Evolutionary conservation across 2,113 vertebrate species (phyloP).

Genomic region (Cyanistes caeruleus): DNA sequence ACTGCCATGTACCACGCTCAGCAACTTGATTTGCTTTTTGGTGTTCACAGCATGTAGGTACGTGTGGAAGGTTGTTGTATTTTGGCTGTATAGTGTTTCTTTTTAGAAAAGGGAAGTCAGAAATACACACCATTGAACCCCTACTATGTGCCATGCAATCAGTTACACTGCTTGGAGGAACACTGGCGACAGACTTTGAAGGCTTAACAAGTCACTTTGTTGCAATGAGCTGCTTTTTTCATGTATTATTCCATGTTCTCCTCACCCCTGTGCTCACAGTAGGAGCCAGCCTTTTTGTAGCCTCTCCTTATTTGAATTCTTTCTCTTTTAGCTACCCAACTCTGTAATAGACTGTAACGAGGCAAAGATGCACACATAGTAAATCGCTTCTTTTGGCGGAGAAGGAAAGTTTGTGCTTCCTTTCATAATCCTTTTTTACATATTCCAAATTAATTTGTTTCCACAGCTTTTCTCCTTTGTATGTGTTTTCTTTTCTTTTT

Average conservation of each 20-base stretch:
- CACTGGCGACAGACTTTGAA: constrained; percentile 26
- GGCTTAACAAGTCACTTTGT: constrained; percentile 22
- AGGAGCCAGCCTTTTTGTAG: constrained; percentile 26
- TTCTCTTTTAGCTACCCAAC: constrained; percentile 47
- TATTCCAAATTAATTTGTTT: constrained; percentile 62
- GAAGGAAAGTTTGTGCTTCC: constrained; percentile 45
- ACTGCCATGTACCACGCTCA: background rate
- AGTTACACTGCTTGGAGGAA: constrained; percentile 43
- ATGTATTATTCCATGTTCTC: constrained; percentile 31
- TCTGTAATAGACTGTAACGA: constrained; percentile 40
- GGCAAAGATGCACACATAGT: background rate
- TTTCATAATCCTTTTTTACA: constrained; percentile 47
- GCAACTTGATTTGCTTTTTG: constrained; percentile 49
- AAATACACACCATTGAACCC: background rate
- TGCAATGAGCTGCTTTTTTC: constrained; percentile 33
- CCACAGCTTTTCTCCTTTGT: constrained; percentile 38
- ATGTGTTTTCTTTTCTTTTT: background rate
- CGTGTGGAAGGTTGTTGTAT: constrained; percentile 14
- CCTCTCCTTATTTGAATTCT: constrained; percentile 51
- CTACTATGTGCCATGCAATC: background rate
- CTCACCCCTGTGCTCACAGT: constrained; percentile 10
- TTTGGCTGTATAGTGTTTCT: constrained; percentile 7
- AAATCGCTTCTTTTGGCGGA: constrained; percentile 4
- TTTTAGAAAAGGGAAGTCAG: constrained; percentile 21
- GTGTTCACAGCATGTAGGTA: constrained; percentile 49